phyloP scores from a whole-genome alignment of 2,888 invertebrate genomes.

The Nomada lathburiana region DNA sequence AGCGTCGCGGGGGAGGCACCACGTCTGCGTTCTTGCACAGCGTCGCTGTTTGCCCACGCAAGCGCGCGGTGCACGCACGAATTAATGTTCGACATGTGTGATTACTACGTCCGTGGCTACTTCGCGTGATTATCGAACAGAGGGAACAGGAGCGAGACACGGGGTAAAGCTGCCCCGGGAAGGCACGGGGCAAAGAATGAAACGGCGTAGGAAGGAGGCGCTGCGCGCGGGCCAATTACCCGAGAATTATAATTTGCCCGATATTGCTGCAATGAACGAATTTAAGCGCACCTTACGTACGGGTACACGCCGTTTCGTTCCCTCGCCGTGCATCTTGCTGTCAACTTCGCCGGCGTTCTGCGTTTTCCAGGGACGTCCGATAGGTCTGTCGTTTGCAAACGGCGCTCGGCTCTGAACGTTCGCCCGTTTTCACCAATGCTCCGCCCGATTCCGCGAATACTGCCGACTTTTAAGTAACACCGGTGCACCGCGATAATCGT shows the following conservation, averaged over 20 bases:
- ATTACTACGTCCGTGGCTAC: constrained; percentile 71
- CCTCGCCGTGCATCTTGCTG: background rate
- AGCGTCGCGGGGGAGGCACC: constrained; percentile 67
- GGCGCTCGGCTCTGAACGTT: too few species aligned
- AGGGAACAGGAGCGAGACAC: background rate
- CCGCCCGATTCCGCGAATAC: too few species aligned
- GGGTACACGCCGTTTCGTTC: background rate
- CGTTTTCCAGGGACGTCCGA: too few species aligned
- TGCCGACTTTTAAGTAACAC: too few species aligned
- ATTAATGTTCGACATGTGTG: constrained; percentile 77
- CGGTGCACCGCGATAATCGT: too few species aligned
- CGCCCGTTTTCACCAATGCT: too few species aligned
- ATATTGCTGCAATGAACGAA: constrained; percentile 60
- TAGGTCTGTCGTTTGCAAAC: too few species aligned
- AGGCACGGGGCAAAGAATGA: constrained; percentile 47
- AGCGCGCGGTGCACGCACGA: constrained; percentile 70
- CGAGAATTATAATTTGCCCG: constrained; percentile 77
- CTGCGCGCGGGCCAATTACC: constrained; percentile 75
- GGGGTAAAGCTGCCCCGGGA: background rate
- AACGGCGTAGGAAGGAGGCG: constrained; percentile 55
- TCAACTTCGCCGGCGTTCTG: background rate
- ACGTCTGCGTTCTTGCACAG: constrained; percentile 71
- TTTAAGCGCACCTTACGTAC: constrained; percentile 5
- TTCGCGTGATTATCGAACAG: constrained; percentile 73
- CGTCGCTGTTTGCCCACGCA: constrained; percentile 71